phyloP scores from a whole-genome alignment of 1,140 invertebrate species.

The Spodoptera frugiperda region DNA sequence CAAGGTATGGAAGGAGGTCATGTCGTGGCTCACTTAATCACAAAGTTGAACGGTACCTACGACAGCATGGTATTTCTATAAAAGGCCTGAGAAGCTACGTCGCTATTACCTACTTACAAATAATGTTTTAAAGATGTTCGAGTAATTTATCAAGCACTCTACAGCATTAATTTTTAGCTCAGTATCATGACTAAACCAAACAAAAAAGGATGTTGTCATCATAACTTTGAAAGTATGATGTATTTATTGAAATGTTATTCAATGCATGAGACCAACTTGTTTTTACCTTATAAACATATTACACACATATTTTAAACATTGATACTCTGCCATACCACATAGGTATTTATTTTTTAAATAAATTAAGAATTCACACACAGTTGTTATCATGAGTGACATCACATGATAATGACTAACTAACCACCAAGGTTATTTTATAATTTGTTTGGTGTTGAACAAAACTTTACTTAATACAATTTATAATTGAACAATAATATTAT shows the following conservation, averaged over 20 bases:
- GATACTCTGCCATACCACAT: too few species aligned
- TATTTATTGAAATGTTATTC: too few species aligned
- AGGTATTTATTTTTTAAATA: too few species aligned
- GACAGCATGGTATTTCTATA: neutral
- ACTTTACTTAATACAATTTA: neutral
- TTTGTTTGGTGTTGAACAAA: neutral
- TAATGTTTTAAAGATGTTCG: too few species aligned
- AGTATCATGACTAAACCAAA: too few species aligned
- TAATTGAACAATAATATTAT: neutral
- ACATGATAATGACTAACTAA: neutral
- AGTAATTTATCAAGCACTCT: neutral
- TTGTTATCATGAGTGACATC: slow-evolving; percentile 1
- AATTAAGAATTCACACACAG: neutral
- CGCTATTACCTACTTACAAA: too few species aligned
- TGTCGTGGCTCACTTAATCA: slow-evolving; percentile 59
- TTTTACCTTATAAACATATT: too few species aligned
- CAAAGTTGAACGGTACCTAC: slow-evolving; percentile 16
- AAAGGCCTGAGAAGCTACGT: neutral
- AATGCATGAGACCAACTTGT: too few species aligned
- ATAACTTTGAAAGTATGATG: too few species aligned
- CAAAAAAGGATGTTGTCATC: too few species aligned
- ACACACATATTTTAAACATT: too few species aligned
- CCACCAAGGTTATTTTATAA: neutral
- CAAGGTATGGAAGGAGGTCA: slow-evolving; percentile 78
- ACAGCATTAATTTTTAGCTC: too few species aligned